A percentile compares a stretch with the other conserved stretches of the same genome.
phyloP scores from a whole-genome alignment of 2,797 vertebrate species.

The Tiaroga cobitis region DNA sequence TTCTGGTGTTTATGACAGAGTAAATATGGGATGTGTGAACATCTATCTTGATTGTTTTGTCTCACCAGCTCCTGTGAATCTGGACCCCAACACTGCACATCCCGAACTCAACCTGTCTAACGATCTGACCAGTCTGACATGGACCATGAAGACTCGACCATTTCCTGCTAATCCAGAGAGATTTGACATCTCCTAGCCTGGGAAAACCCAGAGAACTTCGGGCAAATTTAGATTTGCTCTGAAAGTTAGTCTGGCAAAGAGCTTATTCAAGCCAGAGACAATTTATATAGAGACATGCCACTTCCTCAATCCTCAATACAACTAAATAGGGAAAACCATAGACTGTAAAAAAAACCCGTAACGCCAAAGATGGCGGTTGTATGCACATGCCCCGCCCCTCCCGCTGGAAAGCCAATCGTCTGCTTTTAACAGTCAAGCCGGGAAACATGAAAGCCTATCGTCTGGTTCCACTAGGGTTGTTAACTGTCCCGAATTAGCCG shows the following conservation, averaged over 20 bases:
- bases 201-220: too few relatives aligned
- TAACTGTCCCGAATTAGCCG: too few relatives aligned
- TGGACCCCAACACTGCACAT: conserved; percentile 13
- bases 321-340: too few relatives aligned
- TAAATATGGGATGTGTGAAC: background rate
- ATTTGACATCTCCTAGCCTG: background rate
- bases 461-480: background rate
- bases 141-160: background rate
- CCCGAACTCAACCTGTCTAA: conserved; percentile 3
- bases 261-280: too few relatives aligned
- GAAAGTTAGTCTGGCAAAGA: background rate
- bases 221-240: background rate
- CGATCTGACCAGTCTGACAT: background rate
- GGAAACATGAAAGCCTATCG: too few relatives aligned
- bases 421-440: background rate
- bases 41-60: background rate
- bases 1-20: background rate
- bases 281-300: too few relatives aligned
- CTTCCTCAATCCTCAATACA: too few relatives aligned
- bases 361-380: too few relatives aligned
- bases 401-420: too few relatives aligned
- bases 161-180: background rate
- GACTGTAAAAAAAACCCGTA: too few relatives aligned
- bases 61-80: background rate
- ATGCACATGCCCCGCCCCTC: too few relatives aligned